phyloP scores from a whole-genome alignment of 2,113 vertebrate genomes.

The Aramus guarauna region DNA sequence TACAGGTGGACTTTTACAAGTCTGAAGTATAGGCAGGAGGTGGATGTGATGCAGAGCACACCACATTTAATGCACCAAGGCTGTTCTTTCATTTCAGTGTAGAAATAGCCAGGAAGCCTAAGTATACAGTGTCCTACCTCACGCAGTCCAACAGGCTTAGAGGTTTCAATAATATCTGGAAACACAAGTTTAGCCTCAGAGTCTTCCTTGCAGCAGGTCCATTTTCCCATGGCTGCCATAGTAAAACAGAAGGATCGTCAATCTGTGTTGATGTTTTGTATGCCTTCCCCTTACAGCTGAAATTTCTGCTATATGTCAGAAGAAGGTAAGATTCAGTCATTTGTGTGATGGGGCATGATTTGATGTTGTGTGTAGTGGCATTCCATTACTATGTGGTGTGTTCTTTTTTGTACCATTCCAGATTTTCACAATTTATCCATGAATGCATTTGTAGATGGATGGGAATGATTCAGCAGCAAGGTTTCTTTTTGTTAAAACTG shows the following conservation, averaged over 20 bases:
- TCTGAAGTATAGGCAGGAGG: neutral
- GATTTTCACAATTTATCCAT: slow-evolving; percentile 15
- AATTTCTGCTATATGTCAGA: slow-evolving; percentile 99
- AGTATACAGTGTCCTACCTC: neutral
- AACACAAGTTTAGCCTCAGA: neutral
- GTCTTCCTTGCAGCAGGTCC: neutral
- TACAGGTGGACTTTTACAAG: neutral
- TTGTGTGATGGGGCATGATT: slow-evolving; percentile 66
- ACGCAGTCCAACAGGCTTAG: neutral
- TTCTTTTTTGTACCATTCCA: slow-evolving; percentile 36
- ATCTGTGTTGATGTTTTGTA: slow-evolving; percentile 75
- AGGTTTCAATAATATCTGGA: neutral
- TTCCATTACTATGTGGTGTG: slow-evolving; percentile 44
- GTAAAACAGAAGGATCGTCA: neutral
- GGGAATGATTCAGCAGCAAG: slow-evolving; percentile 18
- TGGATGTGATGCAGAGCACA: neutral
- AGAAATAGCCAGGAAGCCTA: neutral
- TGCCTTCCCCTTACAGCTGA: slow-evolving; percentile 90
- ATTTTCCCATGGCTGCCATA: neutral
- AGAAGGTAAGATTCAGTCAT: slow-evolving; percentile 89
- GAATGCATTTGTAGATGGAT: slow-evolving; percentile 15
- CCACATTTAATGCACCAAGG: neutral
- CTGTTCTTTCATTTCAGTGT: neutral
- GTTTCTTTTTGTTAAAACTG: slow-evolving; percentile 36
- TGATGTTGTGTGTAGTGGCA: slow-evolving; percentile 63